A percentile compares a stretch with the other conserved stretches of the same genome.
Conservation (phyloP, 2,888 invertebrate species). For the Ochropacha duplaris region DNA sequence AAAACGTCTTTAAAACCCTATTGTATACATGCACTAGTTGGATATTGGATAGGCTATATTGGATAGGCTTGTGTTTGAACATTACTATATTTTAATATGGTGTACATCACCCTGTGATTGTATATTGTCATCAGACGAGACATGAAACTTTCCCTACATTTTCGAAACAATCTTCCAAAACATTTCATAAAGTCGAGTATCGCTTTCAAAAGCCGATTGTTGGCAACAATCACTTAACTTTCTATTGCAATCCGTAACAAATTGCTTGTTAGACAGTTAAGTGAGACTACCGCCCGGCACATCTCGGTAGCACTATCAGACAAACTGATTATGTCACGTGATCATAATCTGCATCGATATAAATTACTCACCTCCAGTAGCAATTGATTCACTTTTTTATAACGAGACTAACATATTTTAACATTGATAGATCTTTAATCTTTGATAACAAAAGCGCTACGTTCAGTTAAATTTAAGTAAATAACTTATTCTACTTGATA, state of each 20-base stretch:
- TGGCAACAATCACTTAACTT: constrained; percentile 24
- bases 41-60: too few relatives aligned
- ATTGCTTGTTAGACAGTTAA: not conserved
- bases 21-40: too few relatives aligned
- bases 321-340: not conserved
- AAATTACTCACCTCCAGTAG: not conserved
- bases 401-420: not conserved
- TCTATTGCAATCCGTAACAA: constrained; percentile 23
- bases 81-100: too few relatives aligned
- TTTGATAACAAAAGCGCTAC: not conserved
- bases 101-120: too few relatives aligned
- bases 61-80: too few relatives aligned
- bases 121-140: too few relatives aligned
- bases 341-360: not conserved
- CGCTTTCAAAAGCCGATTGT: constrained; percentile 1
- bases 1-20: too few relatives aligned
- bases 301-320: not conserved
- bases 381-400: not conserved
- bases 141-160: not conserved
- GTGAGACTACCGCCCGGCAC: not conserved
- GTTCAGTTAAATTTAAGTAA: not conserved
- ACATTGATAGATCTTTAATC: not conserved
- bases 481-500: not conserved
- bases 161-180: not conserved
- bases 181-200: not conserved